phyloP scores from a whole-genome alignment of 1,140 invertebrate genomes.

The Pentalonia nigronervosa region DNA sequence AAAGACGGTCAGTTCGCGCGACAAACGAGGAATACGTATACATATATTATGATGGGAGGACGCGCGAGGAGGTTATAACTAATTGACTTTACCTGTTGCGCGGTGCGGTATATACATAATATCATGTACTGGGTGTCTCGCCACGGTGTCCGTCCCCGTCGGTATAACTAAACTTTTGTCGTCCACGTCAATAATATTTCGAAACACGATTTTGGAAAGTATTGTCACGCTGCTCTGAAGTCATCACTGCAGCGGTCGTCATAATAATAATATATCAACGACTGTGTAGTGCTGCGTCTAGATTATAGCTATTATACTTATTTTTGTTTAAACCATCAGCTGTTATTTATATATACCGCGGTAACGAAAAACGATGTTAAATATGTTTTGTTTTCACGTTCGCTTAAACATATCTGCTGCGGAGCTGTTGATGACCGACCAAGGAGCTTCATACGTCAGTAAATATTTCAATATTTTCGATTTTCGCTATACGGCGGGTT shows the following conservation, averaged over 20 bases:
- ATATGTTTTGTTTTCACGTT: neutral
- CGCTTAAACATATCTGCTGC: neutral
- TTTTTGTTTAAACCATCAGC: neutral
- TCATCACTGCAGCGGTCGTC: neutral
- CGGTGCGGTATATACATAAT: neutral
- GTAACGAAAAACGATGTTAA: neutral
- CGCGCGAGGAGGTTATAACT: neutral
- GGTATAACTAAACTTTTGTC: neutral
- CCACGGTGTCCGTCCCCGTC: neutral
- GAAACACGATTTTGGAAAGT: neutral
- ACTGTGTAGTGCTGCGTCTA: too few species aligned
- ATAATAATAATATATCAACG: neutral
- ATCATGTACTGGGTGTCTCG: neutral
- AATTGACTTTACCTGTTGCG: conserved; percentile 28
- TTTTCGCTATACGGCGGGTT: neutral
- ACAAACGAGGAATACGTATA: neutral
- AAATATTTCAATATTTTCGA: neutral
- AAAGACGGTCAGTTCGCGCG: neutral
- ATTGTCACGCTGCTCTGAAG: too few species aligned
- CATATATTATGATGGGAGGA: neutral
- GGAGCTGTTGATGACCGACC: neutral
- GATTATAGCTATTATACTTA: neutral
- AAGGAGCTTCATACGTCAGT: too few species aligned
- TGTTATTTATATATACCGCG: neutral
- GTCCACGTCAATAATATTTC: too few species aligned